Percentiles rank a stretch among this genome's conserved stretches.
Evolutionary conservation across 1,140 invertebrate genomes (phyloP).

Genomic region (Drosophila triauraria): DNA sequence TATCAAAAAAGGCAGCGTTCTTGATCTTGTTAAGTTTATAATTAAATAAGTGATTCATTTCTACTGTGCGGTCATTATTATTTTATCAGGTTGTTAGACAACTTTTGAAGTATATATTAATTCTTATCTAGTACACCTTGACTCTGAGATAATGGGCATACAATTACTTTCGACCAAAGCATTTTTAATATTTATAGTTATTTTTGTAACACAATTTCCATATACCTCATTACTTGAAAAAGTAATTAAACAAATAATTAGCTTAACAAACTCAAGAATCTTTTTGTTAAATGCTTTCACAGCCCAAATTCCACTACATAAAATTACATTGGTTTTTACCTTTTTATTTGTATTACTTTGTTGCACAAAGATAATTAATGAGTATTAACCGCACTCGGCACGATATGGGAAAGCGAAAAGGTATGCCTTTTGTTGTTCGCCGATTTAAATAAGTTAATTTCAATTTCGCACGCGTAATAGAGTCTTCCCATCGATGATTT

Average conservation of each 20-base stretch:
- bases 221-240: background rate
- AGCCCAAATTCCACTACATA: background rate
- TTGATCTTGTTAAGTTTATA: background rate
- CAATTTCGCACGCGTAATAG: slow-evolving; percentile 39
- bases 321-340: slow-evolving; percentile 5
- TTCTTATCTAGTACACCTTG: slow-evolving; percentile 8
- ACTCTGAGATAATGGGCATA: background rate
- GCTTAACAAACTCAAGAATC: background rate
- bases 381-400: slow-evolving; percentile 10
- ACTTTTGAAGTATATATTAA: background rate
- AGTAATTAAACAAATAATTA: background rate
- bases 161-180: background rate
- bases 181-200: too few species aligned
- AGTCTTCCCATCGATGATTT: slow-evolving; percentile 12
- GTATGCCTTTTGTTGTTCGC: slow-evolving; percentile 33
- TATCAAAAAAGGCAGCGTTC: background rate
- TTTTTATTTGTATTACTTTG: slow-evolving; percentile 17
- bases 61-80: background rate
- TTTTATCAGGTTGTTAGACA: slow-evolving; percentile 5
- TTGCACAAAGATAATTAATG: slow-evolving; percentile 21
- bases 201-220: background rate
- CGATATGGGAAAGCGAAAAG: slow-evolving; percentile 14
- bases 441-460: slow-evolving; percentile 28
- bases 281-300: slow-evolving; percentile 1
- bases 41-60: background rate